Conservation (phyloP, 2,113 vertebrate species). For the Mesembrinibis cayennensis region DNA sequence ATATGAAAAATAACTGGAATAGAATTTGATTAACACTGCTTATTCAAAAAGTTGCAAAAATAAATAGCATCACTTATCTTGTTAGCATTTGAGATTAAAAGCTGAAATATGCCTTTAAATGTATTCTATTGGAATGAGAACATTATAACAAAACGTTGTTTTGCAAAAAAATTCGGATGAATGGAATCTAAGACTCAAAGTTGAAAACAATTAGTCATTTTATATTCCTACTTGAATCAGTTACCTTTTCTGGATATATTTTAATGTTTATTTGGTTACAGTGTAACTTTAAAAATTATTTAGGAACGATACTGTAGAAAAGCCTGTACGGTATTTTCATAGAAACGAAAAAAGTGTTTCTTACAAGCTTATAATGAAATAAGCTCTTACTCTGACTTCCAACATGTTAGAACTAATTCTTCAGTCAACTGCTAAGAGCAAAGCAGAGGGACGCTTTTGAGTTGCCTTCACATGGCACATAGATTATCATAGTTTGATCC, state of each 20-base stretch:
- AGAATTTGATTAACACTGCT: background rate
- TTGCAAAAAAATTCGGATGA: background rate
- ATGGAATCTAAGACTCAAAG: background rate
- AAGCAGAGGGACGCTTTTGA: background rate
- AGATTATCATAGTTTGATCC: background rate
- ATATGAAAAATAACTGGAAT: background rate
- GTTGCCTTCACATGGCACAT: background rate
- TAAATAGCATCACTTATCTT: background rate
- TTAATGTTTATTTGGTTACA: background rate
- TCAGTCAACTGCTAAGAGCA: background rate
- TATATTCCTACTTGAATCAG: background rate
- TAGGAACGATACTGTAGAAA: background rate
- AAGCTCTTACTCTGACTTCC: background rate
- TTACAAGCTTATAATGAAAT: background rate
- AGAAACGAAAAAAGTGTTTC: background rate
- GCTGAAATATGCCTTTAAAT: background rate
- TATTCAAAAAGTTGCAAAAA: background rate
- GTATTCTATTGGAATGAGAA: fast-evolving
- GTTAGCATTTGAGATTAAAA: background rate
- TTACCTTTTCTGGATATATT: background rate
- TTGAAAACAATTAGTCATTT: background rate
- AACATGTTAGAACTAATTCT: background rate
- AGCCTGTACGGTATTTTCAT: background rate
- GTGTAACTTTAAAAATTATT: background rate
- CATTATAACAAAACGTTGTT: background rate